Conservation (phyloP, 1,140 invertebrate species). For the Drosophila kohkoa region DNA sequence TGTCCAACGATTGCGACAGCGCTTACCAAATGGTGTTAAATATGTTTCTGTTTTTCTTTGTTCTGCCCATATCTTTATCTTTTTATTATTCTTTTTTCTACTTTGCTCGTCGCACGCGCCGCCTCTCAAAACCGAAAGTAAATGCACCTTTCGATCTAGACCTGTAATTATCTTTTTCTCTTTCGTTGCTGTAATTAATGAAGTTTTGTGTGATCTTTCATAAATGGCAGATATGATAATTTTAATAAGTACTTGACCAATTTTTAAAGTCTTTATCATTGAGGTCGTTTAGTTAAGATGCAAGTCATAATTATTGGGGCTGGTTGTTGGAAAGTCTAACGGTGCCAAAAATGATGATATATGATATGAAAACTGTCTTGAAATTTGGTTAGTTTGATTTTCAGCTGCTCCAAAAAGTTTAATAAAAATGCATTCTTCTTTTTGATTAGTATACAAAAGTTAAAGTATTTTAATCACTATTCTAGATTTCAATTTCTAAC, state of each 20-base stretch:
- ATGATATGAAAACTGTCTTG: constrained; percentile 2
- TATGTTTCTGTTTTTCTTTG: constrained; percentile 21
- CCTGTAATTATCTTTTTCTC: constrained; percentile 57
- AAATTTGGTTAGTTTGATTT: constrained; percentile 38
- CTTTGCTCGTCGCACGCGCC: constrained; percentile 30
- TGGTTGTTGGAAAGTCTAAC: neutral
- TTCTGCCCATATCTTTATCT: constrained; percentile 6
- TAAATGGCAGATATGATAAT: constrained; percentile 63
- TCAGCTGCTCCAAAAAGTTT: constrained; percentile 25
- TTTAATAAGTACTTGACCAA: constrained; percentile 43
- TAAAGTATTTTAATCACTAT: too few species aligned
- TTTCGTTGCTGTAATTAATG: constrained; percentile 65
- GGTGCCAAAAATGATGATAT: constrained; percentile 20
- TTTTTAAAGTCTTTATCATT: constrained; percentile 64
- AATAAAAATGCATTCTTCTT: too few species aligned
- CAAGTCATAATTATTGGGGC: constrained; percentile 56
- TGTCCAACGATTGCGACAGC: constrained; percentile 39
- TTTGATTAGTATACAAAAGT: too few species aligned
- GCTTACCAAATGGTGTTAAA: constrained; percentile 58
- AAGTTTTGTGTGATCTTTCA: constrained; percentile 52
- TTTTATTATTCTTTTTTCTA: constrained; percentile 1
- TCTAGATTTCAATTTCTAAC: neutral
- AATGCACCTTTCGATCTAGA: constrained; percentile 48
- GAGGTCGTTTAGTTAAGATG: constrained; percentile 20
- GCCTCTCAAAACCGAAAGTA: constrained; percentile 9